These are phyloP conservation scores for Lethrus apterus DNA, from an alignment of 1,140 invertebrate genomes.

Conservation along the genomic window DNA sequence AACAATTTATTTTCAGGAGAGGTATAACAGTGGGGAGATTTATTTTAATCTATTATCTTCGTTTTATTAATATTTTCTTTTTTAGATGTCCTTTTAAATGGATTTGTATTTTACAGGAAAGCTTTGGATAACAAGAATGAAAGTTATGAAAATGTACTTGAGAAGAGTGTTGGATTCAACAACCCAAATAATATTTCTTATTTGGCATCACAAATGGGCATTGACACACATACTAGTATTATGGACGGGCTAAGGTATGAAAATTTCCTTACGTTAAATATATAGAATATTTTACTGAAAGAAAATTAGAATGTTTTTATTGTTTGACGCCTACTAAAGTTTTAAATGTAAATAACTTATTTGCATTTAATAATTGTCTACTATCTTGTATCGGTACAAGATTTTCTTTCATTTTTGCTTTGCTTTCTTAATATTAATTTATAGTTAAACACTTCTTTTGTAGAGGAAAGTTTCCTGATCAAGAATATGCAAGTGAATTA, in stretches of 20 bases:
- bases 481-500: constrained; percentile 75
- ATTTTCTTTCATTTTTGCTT: neutral
- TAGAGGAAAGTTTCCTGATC: constrained; percentile 66
- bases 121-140: constrained; percentile 69
- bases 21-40: neutral
- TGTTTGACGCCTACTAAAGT: too few species aligned
- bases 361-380: too few species aligned
- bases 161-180: constrained; percentile 78
- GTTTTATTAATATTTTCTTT: too few species aligned
- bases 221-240: constrained; percentile 64
- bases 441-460: constrained; percentile 27
- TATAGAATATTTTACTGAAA: too few species aligned
- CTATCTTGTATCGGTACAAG: too few species aligned
- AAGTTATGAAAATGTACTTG: constrained; percentile 76
- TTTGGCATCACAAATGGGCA: constrained; percentile 63
- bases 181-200: constrained; percentile 83
- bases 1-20: constrained; percentile 17
- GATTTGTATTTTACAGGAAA: constrained; percentile 63
- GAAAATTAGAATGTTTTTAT: too few species aligned
- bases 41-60: too few species aligned
- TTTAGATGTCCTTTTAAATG: constrained; percentile 13
- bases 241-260: constrained; percentile 71
- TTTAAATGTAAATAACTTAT: neutral
- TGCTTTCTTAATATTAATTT: constrained; percentile 5
- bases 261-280: too few species aligned